These are phyloP conservation scores for Cheilosia vulpina DNA, from an alignment of 2,888 invertebrate genomes.

Conservation along the genomic window DNA sequence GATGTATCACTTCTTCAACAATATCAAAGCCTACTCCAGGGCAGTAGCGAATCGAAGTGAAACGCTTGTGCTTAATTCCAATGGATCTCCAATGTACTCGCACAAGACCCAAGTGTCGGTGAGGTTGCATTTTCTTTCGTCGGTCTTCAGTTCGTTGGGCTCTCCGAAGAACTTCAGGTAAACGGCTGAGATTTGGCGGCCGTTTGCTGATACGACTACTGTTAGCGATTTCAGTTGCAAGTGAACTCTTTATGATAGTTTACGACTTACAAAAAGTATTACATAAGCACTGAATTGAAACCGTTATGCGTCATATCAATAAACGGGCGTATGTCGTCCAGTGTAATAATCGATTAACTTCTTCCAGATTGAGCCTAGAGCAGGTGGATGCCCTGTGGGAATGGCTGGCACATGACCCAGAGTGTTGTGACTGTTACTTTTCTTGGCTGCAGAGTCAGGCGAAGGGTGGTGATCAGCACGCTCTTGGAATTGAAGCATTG, in stretches of 20 bases:
- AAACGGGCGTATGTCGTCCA: too few species aligned
- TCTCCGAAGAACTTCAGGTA: conserved; percentile 94
- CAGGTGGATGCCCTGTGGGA: conserved; percentile 97
- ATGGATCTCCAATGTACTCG: conserved; percentile 85
- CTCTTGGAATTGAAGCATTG: conserved; percentile 93
- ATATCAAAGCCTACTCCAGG: conserved; percentile 90
- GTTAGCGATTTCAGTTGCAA: background rate
- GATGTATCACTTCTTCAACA: conserved; percentile 96
- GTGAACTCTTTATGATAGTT: conserved; percentile 1
- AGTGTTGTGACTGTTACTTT: conserved; percentile 95
- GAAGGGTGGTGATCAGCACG: conserved; percentile 96
- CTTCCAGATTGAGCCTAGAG: conserved; percentile 89
- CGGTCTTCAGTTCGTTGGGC: conserved; percentile 94
- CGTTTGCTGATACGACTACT: background rate
- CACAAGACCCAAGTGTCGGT: conserved; percentile 96
- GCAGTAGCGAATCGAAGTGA: conserved; percentile 80
- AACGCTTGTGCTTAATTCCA: conserved; percentile 78
- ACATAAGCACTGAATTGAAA: too few species aligned
- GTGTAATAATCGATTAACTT: background rate
- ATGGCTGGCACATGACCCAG: conserved; percentile 92
- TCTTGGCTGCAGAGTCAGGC: conserved; percentile 97
- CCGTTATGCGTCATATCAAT: too few species aligned
- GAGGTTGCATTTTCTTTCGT: conserved; percentile 94
- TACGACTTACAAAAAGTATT: too few species aligned
- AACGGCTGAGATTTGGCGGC: conserved; percentile 51